Conservation (phyloP, 2,113 vertebrate genomes). For the Leucosticte australis region DNA sequence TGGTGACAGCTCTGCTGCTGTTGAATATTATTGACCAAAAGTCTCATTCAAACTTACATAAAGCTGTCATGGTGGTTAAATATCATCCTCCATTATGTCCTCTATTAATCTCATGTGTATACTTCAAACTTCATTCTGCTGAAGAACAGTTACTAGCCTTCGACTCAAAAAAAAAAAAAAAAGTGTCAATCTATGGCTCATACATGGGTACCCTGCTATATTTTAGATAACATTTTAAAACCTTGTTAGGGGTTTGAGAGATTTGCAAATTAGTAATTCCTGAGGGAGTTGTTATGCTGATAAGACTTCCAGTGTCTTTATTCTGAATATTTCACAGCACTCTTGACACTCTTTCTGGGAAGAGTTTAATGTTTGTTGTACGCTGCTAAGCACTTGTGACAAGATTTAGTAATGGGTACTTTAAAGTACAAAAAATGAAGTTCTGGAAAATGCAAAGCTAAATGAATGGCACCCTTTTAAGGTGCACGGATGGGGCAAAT, state of each 20-base stretch:
- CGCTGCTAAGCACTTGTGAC: neutral
- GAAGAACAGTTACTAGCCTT: neutral
- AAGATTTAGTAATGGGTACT: neutral
- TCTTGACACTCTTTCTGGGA: neutral
- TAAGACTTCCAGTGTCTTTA: neutral
- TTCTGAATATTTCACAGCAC: neutral
- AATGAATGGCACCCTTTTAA: neutral
- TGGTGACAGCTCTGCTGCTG: neutral
- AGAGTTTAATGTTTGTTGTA: neutral
- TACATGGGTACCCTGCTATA: neutral
- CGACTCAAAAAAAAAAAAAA: neutral
- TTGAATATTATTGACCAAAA: neutral
- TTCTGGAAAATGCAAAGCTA: neutral
- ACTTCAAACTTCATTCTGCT: neutral
- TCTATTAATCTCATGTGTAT: neutral
- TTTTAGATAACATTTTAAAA: neutral
- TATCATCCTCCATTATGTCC: neutral
- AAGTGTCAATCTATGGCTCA: neutral
- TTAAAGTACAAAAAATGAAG: neutral
- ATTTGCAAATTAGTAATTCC: neutral
- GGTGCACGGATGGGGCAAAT: rapidly evolving
- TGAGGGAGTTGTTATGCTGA: neutral
- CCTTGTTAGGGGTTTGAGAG: neutral
- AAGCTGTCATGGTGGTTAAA: neutral
- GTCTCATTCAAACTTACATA: neutral